Percentiles rank a stretch among this genome's conserved stretches.
These are phyloP conservation scores for Leucania comma DNA, from an alignment of 2,888 invertebrate species.

Conservation along the genomic window DNA sequence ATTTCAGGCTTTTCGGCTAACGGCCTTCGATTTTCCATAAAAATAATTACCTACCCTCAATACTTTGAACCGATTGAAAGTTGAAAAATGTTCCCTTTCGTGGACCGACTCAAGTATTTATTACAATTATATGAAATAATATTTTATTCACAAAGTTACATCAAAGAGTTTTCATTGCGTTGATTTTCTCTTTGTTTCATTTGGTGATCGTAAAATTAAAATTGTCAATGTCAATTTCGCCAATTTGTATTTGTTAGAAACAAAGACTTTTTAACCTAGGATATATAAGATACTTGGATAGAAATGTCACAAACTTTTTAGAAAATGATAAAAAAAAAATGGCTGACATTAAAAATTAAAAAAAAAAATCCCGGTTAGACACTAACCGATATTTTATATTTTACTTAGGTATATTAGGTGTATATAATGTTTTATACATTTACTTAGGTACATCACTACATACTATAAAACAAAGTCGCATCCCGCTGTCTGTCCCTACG, in stretches of 20 bases:
- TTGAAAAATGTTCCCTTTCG: slow-evolving; percentile 28
- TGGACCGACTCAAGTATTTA: slow-evolving; percentile 34
- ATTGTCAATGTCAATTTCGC: slow-evolving; percentile 30
- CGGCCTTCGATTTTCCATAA: slow-evolving; percentile 12
- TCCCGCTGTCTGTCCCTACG: too few species aligned
- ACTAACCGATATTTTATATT: not conserved
- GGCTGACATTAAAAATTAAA: not conserved
- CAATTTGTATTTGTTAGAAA: slow-evolving; percentile 33
- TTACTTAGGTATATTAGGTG: not conserved
- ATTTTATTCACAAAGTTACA: slow-evolving; percentile 56
- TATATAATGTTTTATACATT: too few species aligned
- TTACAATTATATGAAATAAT: slow-evolving; percentile 37
- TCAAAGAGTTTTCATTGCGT: slow-evolving; percentile 56
- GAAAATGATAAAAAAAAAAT: not conserved
- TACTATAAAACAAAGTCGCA: too few species aligned
- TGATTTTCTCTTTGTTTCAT: slow-evolving; percentile 60
- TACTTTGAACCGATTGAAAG: slow-evolving; percentile 28
- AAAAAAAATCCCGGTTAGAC: not conserved
- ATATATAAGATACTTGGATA: too few species aligned
- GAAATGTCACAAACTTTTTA: slow-evolving; percentile 9
- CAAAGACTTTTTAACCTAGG: too few species aligned
- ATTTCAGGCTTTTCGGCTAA: slow-evolving; percentile 5
- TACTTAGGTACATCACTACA: too few species aligned
- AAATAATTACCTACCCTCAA: slow-evolving; percentile 30
- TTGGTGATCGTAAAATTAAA: slow-evolving; percentile 43